Conservation (phyloP, 2,888 invertebrate species). For the Eueremaeus valkanovi region DNA sequence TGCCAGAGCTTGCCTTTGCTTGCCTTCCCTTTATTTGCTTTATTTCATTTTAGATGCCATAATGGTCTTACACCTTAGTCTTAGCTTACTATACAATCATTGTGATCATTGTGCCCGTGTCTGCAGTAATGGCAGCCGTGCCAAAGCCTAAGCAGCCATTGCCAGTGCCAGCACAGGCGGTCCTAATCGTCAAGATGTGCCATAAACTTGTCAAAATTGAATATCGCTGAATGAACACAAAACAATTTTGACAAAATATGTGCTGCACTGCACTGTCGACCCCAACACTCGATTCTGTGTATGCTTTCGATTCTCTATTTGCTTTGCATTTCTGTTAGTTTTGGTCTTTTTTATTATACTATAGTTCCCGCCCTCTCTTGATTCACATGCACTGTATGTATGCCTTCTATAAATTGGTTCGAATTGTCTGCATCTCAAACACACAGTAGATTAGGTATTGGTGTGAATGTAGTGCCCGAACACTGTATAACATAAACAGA, state of each 20-base stretch:
- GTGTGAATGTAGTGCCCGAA: background rate
- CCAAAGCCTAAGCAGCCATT: too few relatives aligned
- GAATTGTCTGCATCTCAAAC: slow-evolving; percentile 9
- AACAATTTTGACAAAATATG: slow-evolving; percentile 33
- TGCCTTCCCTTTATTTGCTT: slow-evolving; percentile 18
- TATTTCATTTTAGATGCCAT: slow-evolving; percentile 31
- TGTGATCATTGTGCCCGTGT: background rate
- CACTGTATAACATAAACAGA: background rate
- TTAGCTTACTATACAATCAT: background rate
- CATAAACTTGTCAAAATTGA: slow-evolving; percentile 35
- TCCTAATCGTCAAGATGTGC: slow-evolving; percentile 31
- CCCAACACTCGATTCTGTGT: background rate
- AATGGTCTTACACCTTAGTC: slow-evolving; percentile 32
- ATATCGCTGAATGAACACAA: slow-evolving; percentile 18
- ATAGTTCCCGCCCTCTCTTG: background rate
- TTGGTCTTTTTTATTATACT: slow-evolving; percentile 19
- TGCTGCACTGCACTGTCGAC: background rate
- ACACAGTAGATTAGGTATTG: background rate
- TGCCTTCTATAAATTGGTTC: slow-evolving; percentile 3
- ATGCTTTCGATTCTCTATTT: background rate
- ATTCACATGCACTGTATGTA: background rate
- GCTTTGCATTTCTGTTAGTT: background rate
- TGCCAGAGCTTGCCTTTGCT: background rate
- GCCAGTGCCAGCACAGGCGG: slow-evolving; percentile 2
- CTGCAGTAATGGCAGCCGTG: too few relatives aligned